These are phyloP conservation scores for Stigmatopora argus DNA, from an alignment of 2,113 vertebrate species.

Conservation along the genomic window DNA sequence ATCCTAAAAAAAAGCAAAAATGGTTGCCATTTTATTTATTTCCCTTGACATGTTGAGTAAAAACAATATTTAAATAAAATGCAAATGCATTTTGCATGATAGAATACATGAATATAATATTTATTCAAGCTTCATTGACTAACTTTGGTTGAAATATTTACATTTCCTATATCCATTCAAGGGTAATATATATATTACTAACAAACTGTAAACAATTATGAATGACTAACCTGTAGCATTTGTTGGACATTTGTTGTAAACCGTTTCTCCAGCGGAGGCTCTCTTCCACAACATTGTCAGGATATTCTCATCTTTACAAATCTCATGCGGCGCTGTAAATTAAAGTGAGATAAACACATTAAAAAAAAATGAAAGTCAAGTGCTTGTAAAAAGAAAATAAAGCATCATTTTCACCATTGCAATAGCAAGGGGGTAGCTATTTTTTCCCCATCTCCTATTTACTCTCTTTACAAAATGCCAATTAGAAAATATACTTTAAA, in stretches of 20 bases:
- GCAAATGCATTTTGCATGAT: background rate
- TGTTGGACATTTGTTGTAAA: conserved; percentile 97
- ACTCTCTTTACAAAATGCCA: too few relatives aligned
- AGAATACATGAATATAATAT: background rate
- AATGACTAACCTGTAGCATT: conserved; percentile 85
- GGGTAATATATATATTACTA: too few relatives aligned
- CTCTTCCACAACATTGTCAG: conserved; percentile 91
- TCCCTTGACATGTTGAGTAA: background rate
- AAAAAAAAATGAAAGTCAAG: conserved; percentile 13
- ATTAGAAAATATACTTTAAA: too few relatives aligned
- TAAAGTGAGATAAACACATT: conserved; percentile 14
- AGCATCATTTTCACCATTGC: background rate
- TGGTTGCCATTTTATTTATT: background rate
- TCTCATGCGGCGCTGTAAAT: conserved; percentile 83
- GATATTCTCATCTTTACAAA: conserved; percentile 89
- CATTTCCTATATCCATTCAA: background rate
- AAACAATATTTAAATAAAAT: background rate
- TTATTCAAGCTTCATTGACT: too few relatives aligned
- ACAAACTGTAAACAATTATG: background rate
- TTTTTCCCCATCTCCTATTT: too few relatives aligned
- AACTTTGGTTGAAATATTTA: too few relatives aligned
- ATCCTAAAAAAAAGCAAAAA: conserved; percentile 66
- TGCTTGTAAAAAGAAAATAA: conserved; percentile 27
- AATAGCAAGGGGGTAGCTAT: too few relatives aligned
- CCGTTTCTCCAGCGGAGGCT: conserved; percentile 87